Evolutionary conservation across 2,113 vertebrate genomes (phyloP), one percentile per base, ranked within the genome.

Genomic region (Pedionomus torquatus): DNA sequence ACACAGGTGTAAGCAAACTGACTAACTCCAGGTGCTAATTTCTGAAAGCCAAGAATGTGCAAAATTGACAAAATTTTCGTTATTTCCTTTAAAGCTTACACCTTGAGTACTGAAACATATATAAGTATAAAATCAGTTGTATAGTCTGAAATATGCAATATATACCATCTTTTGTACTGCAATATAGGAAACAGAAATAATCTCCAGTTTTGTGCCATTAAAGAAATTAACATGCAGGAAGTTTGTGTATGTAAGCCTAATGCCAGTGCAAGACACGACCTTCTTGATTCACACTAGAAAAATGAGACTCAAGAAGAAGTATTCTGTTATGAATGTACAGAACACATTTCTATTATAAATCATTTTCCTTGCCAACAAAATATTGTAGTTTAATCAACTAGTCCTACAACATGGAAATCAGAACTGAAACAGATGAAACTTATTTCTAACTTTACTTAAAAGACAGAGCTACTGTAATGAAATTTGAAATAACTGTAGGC

Each of bases 1-100:
- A 99, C 98, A 97, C 99, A 99, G 35, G 99, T 99, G 95, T 99
- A 99, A 70, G 99, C 99, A 98, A 99, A 99, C 95, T 99, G 99
- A 98, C 98, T 99, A 85, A 99, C 99, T 23, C 99, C 99, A 18
- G 99, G 98, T 43, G 98, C 98, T 96, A 99, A 97, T 98, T 99
- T 99, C 99, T 99, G 97, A 95, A 96, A 92, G 75, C 43, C 96
- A 78, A 91, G 77, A 35, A 5, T 4, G 7, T n/a, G 18, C 35
- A 66, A 78, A 58, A 43, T 31, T 3, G 17, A 49, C 20, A 33
- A 14, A 70, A 81, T 9, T 74, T 21, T 66, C 4, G 51, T 31
- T 69, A 33, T 31, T 87, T 79, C 39, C 48, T 78, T 65, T 39
- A 76, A 74, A 69, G 61, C 12, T 17, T 79, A 13, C 5, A 26